Evolutionary conservation across 2,797 vertebrate genomes (phyloP).

Genomic region (Phrynocephalus vlangalii): DNA sequence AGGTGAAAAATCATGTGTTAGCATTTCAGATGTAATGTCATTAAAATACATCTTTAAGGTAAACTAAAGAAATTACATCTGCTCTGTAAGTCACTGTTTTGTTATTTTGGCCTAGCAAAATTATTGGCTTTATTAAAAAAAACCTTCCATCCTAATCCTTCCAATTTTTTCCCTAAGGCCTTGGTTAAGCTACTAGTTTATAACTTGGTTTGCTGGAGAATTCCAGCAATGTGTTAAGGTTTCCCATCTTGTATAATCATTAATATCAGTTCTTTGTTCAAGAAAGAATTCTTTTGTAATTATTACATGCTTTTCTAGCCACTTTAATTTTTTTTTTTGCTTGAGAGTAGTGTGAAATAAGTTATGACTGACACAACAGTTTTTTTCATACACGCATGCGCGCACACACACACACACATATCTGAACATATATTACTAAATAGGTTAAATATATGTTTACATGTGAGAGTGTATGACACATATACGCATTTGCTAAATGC

Average conservation of each 20-base stretch:
- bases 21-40: neutral
- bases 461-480: no score
- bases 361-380: no score
- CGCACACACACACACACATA: no score
- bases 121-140: slow-evolving; percentile 56
- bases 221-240: slow-evolving; percentile 61
- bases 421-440: neutral
- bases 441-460: no score
- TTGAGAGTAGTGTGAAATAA: neutral
- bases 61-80: neutral
- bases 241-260: slow-evolving; percentile 57
- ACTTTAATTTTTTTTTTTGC: no score
- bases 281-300: slow-evolving; percentile 36
- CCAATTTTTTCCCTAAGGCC: slow-evolving; percentile 55
- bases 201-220: slow-evolving; percentile 61
- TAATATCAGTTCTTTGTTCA: slow-evolving; percentile 39
- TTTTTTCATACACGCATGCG: no score
- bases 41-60: neutral
- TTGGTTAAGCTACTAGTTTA: slow-evolving; percentile 30
- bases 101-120: slow-evolving; percentile 65
- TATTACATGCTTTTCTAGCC: slow-evolving; percentile 20
- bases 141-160: slow-evolving; percentile 60
- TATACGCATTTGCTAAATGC: neutral
- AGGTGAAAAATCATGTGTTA: neutral
- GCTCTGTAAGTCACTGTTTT: slow-evolving; percentile 36